Base-by-base conservation (phyloP, 1,140 invertebrate species). In the Notospermus geniculatus region DNA sequence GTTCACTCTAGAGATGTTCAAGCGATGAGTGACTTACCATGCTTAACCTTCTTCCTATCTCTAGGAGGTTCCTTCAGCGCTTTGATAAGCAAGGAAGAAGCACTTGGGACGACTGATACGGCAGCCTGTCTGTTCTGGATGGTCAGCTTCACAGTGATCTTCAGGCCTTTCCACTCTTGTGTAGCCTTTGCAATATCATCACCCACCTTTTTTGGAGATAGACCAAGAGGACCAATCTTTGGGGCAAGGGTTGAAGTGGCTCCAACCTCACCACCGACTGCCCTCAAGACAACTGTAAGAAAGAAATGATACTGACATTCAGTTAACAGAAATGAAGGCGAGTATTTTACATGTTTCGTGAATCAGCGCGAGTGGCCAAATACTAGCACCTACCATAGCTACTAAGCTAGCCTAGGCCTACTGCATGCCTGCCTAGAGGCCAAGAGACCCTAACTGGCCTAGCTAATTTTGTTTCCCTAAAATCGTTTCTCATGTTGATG, bases 141-240 rank as follows among this genome's bases (percentile, higher is more conserved):
- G 39, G 93, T 96, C 67, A 99, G 83, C 74, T 95, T 91, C 0
- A 98, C 95, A 7, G 97, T 99, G 68, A 99, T 97, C 84, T 98
- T 98, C 50, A 99, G 83, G 71, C 97, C 97, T 80, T 99, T 99
- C 97, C 97, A 99, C 74, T 99, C 97, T 56, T 89, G 86, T 15
- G 97, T 99, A 0, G 95, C 93, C 82, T 99, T 99, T 59, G 96
- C 95, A 78, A 99, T 99, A 82, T 99, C 97, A 86, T 99, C 97
- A 86, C 97, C 97, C 76, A 99, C 90, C 87, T 99, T 99, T 84
- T 99, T 99, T 30, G 97, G 97, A 46, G 96, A 75, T 71, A 99
- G 85, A 90, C 96, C 97, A 63, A 99, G 87, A 30, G 97, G 96
- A 90, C 96, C 96, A 76, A 99, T 98, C 87, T 99, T 99, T 45